These are phyloP conservation scores for Tachina grossa DNA, from an alignment of 2,888 invertebrate species.

Conservation along the genomic window DNA sequence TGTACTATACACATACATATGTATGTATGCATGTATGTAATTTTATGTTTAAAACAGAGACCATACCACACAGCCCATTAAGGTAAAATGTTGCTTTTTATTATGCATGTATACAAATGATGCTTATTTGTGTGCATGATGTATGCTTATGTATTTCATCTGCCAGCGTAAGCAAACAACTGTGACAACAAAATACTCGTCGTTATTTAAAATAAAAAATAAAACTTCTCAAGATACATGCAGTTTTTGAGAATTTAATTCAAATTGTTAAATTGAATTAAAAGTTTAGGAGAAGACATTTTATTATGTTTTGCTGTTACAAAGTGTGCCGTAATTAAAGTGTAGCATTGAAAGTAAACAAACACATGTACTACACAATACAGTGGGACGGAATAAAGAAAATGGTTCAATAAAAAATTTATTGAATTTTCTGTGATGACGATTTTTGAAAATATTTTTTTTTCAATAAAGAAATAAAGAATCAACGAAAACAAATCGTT, in stretches of 20 bases:
- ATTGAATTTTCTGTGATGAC: too few relatives aligned
- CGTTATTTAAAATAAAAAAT: not conserved
- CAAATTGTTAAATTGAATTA: slow-evolving; percentile 7
- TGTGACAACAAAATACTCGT: not conserved
- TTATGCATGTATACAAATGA: not conserved
- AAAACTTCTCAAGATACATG: not conserved
- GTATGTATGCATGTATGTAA: not conserved
- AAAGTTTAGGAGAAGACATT: not conserved
- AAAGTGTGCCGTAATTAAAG: not conserved
- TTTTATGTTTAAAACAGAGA: slow-evolving; percentile 9
- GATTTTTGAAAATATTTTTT: too few relatives aligned
- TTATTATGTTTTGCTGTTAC: not conserved
- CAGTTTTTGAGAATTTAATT: slow-evolving; percentile 7
- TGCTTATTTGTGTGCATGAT: not conserved
- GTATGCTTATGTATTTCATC: not conserved
- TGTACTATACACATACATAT: too few relatives aligned
- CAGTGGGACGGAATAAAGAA: not conserved
- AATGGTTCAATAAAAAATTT: too few relatives aligned
- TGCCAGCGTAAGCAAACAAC: not conserved
- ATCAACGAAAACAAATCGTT: too few relatives aligned
- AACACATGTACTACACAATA: not conserved
- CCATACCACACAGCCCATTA: not conserved
- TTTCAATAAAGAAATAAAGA: too few relatives aligned
- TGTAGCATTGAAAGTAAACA: not conserved
- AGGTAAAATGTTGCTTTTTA: slow-evolving; percentile 2